Conservation (phyloP, 2,888 invertebrate genomes). For the Adelognathus sp. region DNA sequence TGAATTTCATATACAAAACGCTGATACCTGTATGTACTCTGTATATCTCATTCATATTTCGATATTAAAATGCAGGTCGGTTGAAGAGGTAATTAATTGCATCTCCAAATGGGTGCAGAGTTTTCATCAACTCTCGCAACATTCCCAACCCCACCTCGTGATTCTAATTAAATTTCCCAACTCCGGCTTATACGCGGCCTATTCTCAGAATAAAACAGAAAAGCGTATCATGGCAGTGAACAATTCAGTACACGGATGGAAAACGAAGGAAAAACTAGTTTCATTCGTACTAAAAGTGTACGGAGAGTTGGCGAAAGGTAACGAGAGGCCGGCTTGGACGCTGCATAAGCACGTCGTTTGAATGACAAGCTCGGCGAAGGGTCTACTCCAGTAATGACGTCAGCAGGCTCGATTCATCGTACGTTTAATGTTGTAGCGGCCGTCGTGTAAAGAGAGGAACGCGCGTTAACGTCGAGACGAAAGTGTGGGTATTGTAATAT, state of each 20-base stretch:
- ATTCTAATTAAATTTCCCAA: not conserved
- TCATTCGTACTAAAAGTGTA: not conserved
- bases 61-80: not conserved
- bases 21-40: too few relatives aligned
- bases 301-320: not conserved
- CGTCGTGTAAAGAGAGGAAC: not conserved
- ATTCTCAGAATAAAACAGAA: not conserved
- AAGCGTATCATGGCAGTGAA: not conserved
- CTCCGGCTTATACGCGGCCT: not conserved
- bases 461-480: not conserved
- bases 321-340: not conserved
- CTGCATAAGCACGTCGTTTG: conserved; percentile 29
- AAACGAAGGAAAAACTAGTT: not conserved
- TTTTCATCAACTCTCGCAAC: not conserved
- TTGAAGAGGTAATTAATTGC: not conserved
- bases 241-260: not conserved
- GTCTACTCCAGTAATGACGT: conserved; percentile 35
- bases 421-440: conserved; percentile 9
- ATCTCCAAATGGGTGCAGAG: not conserved
- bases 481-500: not conserved
- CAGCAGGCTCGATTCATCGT: conserved; percentile 19
- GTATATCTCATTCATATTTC: too few relatives aligned
- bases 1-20: not conserved
- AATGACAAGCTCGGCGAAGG: conserved; percentile 26
- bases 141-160: not conserved